Conservation (phyloP, 2,888 invertebrate species). For the Luperina nickerlii region DNA sequence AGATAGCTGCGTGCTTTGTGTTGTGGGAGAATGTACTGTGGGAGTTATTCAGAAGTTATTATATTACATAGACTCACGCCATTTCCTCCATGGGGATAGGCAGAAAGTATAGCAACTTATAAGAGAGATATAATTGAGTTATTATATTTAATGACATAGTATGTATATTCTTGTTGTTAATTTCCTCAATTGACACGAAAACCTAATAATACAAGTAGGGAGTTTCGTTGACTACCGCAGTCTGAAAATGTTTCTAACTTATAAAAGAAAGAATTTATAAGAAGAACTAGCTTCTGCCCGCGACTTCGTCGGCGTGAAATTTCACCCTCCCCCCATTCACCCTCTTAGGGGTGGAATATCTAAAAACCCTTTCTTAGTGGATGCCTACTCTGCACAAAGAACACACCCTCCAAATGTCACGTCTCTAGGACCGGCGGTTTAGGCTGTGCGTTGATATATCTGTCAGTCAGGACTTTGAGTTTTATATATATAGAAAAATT, state of each 20-base stretch:
- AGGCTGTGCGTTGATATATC: no score
- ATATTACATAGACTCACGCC: background rate
- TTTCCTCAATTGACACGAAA: background rate
- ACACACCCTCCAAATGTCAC: no score
- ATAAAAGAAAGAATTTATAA: background rate
- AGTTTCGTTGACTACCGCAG: background rate
- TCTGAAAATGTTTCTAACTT: background rate
- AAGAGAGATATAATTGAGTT: background rate
- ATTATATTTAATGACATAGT: background rate
- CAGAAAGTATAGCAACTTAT: background rate
- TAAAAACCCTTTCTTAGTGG: no score
- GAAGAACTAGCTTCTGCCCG: background rate
- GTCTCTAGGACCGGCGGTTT: no score
- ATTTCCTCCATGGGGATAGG: background rate
- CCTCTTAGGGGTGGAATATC: no score
- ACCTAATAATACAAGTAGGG: background rate
- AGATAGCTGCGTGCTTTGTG: conserved; percentile 18
- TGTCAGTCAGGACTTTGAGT: no score
- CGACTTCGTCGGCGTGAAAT: no score
- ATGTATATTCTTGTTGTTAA: background rate
- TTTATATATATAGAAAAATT: background rate
- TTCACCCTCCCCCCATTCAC: no score
- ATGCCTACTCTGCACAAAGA: no score
- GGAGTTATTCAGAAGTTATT: background rate
- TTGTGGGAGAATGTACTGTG: background rate